Evolutionary conservation across 2,113 vertebrate genomes (phyloP), one percentile per base, ranked within the genome.

Genomic region (Malurus elegans): DNA sequence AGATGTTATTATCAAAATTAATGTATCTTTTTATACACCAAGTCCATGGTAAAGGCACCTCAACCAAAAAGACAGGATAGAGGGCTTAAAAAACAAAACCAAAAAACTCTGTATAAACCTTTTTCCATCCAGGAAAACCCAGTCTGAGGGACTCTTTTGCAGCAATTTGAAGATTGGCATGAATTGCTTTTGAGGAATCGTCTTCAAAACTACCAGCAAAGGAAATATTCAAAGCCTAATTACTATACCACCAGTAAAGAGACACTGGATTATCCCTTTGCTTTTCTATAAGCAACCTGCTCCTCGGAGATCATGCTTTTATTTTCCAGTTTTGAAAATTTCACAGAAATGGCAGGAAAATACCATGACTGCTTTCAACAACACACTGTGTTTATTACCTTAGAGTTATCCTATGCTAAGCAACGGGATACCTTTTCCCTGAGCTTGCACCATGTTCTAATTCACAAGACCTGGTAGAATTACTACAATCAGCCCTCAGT

Each of bases 1-100:
- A 85, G 85, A 88, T 18, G 8, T 80, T 67, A 71, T 85, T 40
- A 93, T 40, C 54, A 93, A 91, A 87, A 93, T 72, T 47, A 95
- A 66, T 36, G 0, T 23, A 40, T 23, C 28, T 44, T 71, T 62
- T 79, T 54, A 51, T 18, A 51, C 10, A 53, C 6, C 2, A 71
- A 71, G 23, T 40, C 38, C 8, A 6, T 3, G 6, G 23, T 57
- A 76, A 91, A 87, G 34, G 17, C 26, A 80, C 4, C 12, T 34
- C 60, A 82, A 40, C 1, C 32, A 86, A 71, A 57, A n/a, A 4
- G 10, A 53, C 45, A 86, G 21, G 34, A 67, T 0, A 64, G 24
- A 60, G 8, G 6, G 47, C 21, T 71, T 76, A 50, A 69, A 67
- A 76, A 69, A 9, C 9, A 50, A 65, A 78, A 8, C 23, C 0